A percentile compares a stretch with the other conserved stretches of the same genome.
phyloP scores from a whole-genome alignment of 2,888 invertebrate species.

The Callyntrura guangdongensis region DNA sequence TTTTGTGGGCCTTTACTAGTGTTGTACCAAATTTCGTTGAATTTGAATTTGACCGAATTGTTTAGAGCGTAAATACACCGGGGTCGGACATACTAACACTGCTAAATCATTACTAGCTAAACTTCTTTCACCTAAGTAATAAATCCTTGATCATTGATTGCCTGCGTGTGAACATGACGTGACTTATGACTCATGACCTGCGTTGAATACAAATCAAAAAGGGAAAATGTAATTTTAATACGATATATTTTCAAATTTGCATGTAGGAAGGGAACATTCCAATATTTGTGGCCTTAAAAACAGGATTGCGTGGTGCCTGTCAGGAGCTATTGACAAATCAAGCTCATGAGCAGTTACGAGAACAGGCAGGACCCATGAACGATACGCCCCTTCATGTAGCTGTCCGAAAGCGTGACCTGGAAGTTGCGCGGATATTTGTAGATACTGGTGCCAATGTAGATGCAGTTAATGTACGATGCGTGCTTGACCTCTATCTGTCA shows the following conservation, averaged over 20 bases:
- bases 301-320: conserved; percentile 98
- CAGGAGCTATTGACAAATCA: conserved; percentile 95
- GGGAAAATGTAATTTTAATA: neutral
- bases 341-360: conserved; percentile 93
- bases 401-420: conserved; percentile 96
- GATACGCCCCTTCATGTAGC: conserved; percentile 98
- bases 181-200: neutral
- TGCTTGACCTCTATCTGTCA: neutral
- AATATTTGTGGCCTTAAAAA: conserved; percentile 96
- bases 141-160: neutral
- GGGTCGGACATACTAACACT: too few species aligned
- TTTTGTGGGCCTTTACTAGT: too few species aligned
- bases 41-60: too few species aligned
- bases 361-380: conserved; percentile 88
- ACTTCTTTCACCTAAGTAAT: neutral
- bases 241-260: conserved; percentile 3
- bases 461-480: conserved; percentile 91
- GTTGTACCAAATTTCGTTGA: too few species aligned
- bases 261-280: conserved; percentile 89
- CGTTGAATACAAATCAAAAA: neutral
- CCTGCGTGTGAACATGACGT: neutral
- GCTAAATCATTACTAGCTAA: neutral
- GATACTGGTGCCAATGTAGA: conserved; percentile 97
- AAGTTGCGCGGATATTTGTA: conserved; percentile 96
- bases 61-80: too few species aligned